A percentile compares a stretch with the other conserved stretches of the same genome.
Conservation (phyloP, 2,888 invertebrate species). For the Criorhina ranunculi region DNA sequence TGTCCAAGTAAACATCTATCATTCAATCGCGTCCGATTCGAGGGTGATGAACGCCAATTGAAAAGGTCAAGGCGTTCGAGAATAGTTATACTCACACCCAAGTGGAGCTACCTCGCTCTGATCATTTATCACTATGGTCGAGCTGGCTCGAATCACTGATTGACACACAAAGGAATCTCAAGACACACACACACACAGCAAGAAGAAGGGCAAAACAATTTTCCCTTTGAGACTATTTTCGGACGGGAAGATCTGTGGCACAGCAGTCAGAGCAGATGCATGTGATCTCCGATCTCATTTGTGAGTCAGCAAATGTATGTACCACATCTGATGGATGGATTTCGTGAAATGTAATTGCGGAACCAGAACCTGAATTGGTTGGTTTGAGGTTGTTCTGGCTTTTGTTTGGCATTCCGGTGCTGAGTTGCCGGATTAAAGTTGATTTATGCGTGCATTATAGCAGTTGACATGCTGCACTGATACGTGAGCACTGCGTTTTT, state of each 20-base stretch:
- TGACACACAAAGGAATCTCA: conserved; percentile 60
- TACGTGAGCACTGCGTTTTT: conserved; percentile 56
- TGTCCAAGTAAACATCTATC: conserved; percentile 52
- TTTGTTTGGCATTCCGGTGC: conserved; percentile 68
- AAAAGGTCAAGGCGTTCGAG: conserved; percentile 71
- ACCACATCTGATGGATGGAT: conserved; percentile 63
- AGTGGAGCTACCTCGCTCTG: conserved; percentile 30
- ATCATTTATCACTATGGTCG: conserved; percentile 63
- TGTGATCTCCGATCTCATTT: conserved; percentile 54
- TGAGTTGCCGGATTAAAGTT: conserved; percentile 67
- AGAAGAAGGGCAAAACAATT: conserved; percentile 39
- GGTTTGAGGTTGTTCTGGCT: conserved; percentile 26
- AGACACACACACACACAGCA: too few species aligned
- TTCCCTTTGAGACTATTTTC: conserved; percentile 59
- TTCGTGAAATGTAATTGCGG: conserved; percentile 60
- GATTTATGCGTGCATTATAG: conserved; percentile 72
- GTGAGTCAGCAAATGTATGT: conserved; percentile 63
- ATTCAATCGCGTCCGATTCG: conserved; percentile 61
- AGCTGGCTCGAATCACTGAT: conserved; percentile 57
- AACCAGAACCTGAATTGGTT: conserved; percentile 31
- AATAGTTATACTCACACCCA: conserved; percentile 40
- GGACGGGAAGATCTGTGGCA: conserved; percentile 17
- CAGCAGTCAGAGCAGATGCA: conserved; percentile 32
- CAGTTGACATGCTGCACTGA: conserved; percentile 65
- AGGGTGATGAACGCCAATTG: conserved; percentile 72